Base-by-base conservation (phyloP, 2,113 vertebrate genomes). In the Oncorhynchus keta region DNA sequence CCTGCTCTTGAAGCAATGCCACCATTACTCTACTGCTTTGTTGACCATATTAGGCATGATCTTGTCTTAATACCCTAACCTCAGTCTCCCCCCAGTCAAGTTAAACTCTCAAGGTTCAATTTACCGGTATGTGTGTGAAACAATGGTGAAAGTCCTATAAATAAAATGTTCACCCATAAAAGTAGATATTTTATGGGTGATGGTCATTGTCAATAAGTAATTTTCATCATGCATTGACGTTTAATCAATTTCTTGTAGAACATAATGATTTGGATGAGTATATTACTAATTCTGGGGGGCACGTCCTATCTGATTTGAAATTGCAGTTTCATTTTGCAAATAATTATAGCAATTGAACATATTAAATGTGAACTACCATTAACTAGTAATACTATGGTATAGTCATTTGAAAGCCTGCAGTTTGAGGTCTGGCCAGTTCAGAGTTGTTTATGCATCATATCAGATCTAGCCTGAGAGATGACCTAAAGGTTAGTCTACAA, bases 1-100 rank as follows among this genome's bases (percentile, higher is more conserved):
- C 82, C 83, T 80, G 81, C 83, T 45, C 9, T 45, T 45, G 59
- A 73, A 85, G 86, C 79, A 83, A 86, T 89, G 85, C 85, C 85
- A 85, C 87, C 81, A 82, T 85, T 81, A 90, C 85, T 88, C 82
- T 86, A 87, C 87, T 90, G 86, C 79, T 89, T 84, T 87, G 79
- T 87, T 92, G 89, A 89, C 92, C 92, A 92, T 94, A 93, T 94
- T 86, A 90, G 92, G 93, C 82, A 83, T 86, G 87, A 86, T 89
- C 80, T 64, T 30, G 85, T 74, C 65, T 76, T 45, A 45, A 59
- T 77, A 79, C 76, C 86, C 85, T 61, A 73, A 74, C 79, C 9
- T 9, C 39, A 79, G 73, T 86, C 86, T 62, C 75, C 75, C 79
- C 9, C 39, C 59, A 72, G 39, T 16, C 20, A 39, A 18, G 45